A percentile compares a stretch with the other conserved stretches of the same genome.
Evolutionary conservation across 2,113 vertebrate species (phyloP).

Genomic region (Phalacrocorax aristotelis): DNA sequence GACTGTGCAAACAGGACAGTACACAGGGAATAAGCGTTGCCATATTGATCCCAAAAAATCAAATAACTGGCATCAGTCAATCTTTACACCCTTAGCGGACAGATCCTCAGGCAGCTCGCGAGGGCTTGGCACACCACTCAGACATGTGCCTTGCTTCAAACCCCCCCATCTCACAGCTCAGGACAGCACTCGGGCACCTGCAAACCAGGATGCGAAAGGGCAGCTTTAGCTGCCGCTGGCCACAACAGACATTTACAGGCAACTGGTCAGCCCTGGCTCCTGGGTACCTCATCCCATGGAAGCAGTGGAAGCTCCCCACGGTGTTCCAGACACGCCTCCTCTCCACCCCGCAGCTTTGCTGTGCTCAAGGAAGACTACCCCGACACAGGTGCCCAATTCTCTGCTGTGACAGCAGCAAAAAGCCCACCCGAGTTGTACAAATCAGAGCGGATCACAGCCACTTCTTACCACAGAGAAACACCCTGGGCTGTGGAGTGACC

Average conservation of each 20-base stretch:
- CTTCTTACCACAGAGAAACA: no score
- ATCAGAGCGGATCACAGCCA: neutral
- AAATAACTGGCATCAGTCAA: fast-evolving
- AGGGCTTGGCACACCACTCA: neutral
- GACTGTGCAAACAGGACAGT: neutral
- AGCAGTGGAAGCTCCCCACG: neutral
- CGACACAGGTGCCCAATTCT: neutral
- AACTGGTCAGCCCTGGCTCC: neutral
- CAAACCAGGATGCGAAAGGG: fast-evolving
- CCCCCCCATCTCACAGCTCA: fast-evolving
- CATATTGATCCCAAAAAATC: neutral
- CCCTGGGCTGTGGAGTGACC: fast-evolving
- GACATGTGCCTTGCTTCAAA: neutral
- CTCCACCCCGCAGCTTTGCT: fast-evolving
- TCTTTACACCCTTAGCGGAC: fast-evolving
- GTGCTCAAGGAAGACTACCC: neutral
- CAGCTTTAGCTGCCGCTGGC: neutral
- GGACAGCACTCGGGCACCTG: fast-evolving
- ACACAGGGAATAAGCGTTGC: fast-evolving
- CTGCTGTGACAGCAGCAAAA: neutral
- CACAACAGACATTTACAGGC: fast-evolving
- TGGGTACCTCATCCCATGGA: no score
- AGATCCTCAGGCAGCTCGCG: neutral
- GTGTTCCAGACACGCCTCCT: neutral
- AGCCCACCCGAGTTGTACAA: neutral